A percentile compares a stretch with the other conserved stretches of the same genome.
Evolutionary conservation across 2,888 invertebrate genomes (phyloP).

Genomic region (Cephus sareptanus): DNA sequence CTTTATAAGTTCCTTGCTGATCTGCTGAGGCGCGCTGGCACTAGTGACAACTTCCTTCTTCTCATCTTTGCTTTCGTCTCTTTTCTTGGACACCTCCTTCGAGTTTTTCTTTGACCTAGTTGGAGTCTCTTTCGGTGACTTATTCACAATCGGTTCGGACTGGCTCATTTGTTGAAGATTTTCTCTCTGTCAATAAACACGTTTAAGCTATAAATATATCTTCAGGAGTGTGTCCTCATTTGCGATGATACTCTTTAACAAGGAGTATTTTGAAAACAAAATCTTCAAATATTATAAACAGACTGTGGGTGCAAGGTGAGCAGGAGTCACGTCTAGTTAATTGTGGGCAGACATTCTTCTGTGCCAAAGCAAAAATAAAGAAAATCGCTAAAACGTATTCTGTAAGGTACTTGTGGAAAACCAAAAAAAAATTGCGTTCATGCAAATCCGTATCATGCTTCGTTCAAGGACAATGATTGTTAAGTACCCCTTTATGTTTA

Average conservation of each 20-base stretch:
- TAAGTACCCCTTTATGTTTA: background rate
- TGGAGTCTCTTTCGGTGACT: conserved; percentile 60
- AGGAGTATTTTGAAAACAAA: background rate
- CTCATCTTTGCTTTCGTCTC: conserved; percentile 47
- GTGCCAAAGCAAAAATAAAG: background rate
- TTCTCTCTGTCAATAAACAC: conserved; percentile 44
- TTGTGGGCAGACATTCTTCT: background rate
- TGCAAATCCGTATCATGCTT: background rate
- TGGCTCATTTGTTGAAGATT: conserved; percentile 49
- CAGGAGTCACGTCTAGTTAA: no score
- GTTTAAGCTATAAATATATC: background rate
- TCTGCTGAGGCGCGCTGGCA: conserved; percentile 21
- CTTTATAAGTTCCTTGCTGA: conserved; percentile 15
- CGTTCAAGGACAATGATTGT: background rate
- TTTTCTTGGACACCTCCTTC: conserved; percentile 49
- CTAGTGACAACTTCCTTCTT: conserved; percentile 41
- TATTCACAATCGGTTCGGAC: conserved; percentile 48
- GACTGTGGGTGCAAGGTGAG: no score
- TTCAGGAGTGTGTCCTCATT: background rate
- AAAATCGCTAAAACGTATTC: background rate
- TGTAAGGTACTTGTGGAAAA: background rate
- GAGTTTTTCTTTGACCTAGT: conserved; percentile 56
- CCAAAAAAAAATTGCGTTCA: background rate
- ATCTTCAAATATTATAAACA: background rate
- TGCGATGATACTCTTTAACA: background rate